Evolutionary conservation across 2,888 invertebrate species (phyloP).

Genomic region (Phrixothrix hirtus): DNA sequence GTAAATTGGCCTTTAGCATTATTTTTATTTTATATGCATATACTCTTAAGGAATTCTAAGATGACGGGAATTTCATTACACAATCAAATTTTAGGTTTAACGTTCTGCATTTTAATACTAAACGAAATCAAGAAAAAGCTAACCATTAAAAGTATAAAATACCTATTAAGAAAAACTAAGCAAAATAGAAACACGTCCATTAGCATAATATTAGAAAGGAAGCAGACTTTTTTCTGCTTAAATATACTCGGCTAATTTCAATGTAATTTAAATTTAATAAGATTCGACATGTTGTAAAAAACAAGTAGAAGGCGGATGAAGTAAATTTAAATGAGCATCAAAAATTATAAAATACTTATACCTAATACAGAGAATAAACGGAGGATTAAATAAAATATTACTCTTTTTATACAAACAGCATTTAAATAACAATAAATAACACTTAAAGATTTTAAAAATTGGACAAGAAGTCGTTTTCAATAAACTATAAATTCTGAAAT

Average conservation of each 20-base stretch:
- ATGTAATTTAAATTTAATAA: conserved; percentile 18
- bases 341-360: no score
- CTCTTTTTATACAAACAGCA: neutral
- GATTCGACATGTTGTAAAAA: neutral
- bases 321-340: no score
- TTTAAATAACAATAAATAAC: neutral
- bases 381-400: neutral
- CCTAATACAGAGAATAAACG: no score
- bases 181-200: neutral
- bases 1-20: conserved; percentile 4
- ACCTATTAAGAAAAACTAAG: no score
- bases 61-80: neutral
- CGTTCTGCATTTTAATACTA: neutral
- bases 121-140: neutral
- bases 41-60: conserved; percentile 1
- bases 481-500: conserved; percentile 23
- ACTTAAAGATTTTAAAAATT: conserved; percentile 2
- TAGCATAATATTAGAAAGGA: conserved; percentile 1
- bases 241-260: conserved; percentile 5
- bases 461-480: conserved; percentile 14
- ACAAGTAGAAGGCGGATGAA: neutral
- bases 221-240: neutral
- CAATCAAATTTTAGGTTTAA: conserved; percentile 4
- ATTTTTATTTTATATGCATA: conserved; percentile 5
- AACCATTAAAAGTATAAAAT: neutral